phyloP scores from a whole-genome alignment of 2,113 vertebrate species.

The Chinchilla lanigera region DNA sequence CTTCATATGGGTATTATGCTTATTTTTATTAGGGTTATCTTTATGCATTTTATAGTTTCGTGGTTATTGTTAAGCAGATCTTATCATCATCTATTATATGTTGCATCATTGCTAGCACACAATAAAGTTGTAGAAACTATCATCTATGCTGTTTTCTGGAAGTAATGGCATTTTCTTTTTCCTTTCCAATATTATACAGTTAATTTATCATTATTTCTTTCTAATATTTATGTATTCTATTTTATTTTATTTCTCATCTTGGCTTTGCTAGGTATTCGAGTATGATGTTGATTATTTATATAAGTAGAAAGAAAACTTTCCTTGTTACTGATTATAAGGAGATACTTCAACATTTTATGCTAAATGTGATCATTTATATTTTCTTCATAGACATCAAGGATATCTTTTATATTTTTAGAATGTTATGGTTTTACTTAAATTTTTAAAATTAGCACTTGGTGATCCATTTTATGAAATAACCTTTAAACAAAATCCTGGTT shows the following conservation, averaged over 20 bases:
- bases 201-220: neutral
- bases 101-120: neutral
- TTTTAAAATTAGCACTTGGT: neutral
- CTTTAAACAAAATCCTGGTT: neutral
- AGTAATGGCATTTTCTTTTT: neutral
- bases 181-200: neutral
- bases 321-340: neutral
- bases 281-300: neutral
- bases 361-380: neutral
- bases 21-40: conserved; percentile 55
- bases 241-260: neutral
- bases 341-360: neutral
- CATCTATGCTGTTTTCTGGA: neutral
- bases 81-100: neutral
- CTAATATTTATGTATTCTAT: neutral
- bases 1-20: neutral
- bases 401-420: neutral
- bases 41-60: conserved; percentile 45
- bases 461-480: neutral
- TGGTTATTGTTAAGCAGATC: neutral
- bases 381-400: neutral
- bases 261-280: neutral
- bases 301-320: neutral
- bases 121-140: neutral
- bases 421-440: neutral